Percentiles rank a stretch among this genome's conserved stretches.
These are phyloP conservation scores for Melanophora roralis DNA, from an alignment of 2,888 invertebrate species.

Conservation along the genomic window DNA sequence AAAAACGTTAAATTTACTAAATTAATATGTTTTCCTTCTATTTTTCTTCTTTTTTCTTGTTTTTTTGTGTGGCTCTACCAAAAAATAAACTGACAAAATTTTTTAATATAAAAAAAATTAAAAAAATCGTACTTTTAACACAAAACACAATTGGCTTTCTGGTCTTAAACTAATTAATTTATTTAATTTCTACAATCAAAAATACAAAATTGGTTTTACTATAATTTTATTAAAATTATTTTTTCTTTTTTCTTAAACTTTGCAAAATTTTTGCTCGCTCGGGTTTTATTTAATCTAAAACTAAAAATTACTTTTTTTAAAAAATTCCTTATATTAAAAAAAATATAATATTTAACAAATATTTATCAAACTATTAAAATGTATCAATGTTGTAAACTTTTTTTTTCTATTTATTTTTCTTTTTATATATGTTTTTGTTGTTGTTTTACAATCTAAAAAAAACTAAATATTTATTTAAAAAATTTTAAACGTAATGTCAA, in stretches of 20 bases:
- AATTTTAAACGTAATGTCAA: constrained; percentile 55
- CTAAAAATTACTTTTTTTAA: not conserved
- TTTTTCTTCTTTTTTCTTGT: constrained; percentile 62
- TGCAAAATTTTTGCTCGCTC: constrained; percentile 62
- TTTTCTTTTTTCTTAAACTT: constrained; percentile 22
- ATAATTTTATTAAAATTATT: constrained; percentile 12
- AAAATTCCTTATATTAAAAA: constrained; percentile 4
- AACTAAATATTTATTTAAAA: constrained; percentile 44
- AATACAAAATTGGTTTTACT: constrained; percentile 47
- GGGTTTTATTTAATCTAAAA: constrained; percentile 38
- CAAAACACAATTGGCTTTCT: constrained; percentile 63
- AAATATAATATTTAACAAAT: constrained; percentile 29
- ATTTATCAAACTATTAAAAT: constrained; percentile 55
- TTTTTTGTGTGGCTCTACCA: constrained; percentile 61
- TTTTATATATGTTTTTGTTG: constrained; percentile 63
- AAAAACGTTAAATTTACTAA: constrained; percentile 61
- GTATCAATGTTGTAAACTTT: constrained; percentile 74
- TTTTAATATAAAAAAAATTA: constrained; percentile 23
- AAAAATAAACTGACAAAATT: constrained; percentile 60
- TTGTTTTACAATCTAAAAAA: constrained; percentile 56
- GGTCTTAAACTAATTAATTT: constrained; percentile 30
- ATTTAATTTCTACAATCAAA: constrained; percentile 24
- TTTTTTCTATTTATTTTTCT: constrained; percentile 71
- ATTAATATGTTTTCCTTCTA: constrained; percentile 63
- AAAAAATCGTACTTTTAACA: constrained; percentile 54